Conservation (phyloP, 2,113 vertebrate species). For the Gymnobelideus leadbeateri region DNA sequence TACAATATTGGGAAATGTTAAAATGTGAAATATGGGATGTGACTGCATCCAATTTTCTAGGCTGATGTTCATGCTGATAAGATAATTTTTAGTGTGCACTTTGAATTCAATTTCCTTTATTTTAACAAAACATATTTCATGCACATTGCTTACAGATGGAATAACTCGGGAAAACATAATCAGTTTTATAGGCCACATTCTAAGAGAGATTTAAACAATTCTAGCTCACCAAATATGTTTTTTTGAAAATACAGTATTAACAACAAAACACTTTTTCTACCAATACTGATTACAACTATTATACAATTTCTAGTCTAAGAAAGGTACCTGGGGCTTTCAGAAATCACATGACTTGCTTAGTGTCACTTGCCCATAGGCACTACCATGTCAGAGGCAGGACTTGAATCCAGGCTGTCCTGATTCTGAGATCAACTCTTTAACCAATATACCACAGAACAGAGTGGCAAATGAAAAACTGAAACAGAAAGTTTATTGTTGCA, state of each 20-base stretch:
- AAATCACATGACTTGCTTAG: not conserved
- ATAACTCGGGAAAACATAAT: constrained; percentile 59
- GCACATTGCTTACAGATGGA: constrained; percentile 72
- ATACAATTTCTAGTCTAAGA: not conserved
- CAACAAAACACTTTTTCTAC: not conserved
- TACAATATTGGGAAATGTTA: constrained; percentile 54
- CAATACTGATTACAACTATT: not conserved
- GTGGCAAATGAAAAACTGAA: not conserved
- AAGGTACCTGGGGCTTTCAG: not conserved
- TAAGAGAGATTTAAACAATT: constrained; percentile 50
- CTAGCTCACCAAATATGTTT: constrained; percentile 46
- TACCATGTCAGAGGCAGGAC: not conserved
- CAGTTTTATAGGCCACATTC: constrained; percentile 62
- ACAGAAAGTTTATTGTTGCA: not conserved
- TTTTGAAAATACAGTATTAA: constrained; percentile 49
- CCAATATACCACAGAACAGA: not conserved
- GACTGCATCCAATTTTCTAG: constrained; percentile 74
- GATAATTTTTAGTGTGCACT: constrained; percentile 69
- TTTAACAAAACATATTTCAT: constrained; percentile 77
- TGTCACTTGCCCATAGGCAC: not conserved
- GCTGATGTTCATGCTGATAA: constrained; percentile 62
- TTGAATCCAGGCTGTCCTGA: not conserved
- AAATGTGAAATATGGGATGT: constrained; percentile 60
- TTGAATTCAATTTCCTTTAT: constrained; percentile 74
- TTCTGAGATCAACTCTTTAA: not conserved